These are phyloP conservation scores for Boloria euphrosyne DNA, from an alignment of 2,888 invertebrate genomes.

Conservation along the genomic window DNA sequence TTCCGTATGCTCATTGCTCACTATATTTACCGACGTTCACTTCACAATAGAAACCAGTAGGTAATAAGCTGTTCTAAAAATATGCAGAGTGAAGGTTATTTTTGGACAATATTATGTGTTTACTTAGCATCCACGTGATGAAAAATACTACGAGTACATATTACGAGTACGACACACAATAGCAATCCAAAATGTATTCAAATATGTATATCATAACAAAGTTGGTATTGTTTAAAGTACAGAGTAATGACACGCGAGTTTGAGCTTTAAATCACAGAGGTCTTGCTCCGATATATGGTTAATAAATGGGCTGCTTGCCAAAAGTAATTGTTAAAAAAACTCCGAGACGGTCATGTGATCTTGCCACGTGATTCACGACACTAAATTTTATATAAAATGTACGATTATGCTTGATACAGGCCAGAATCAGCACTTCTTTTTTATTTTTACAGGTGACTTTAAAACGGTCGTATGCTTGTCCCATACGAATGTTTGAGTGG, in stretches of 20 bases:
- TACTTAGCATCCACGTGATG: slow-evolving; percentile 16
- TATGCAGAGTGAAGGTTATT: slow-evolving; percentile 9
- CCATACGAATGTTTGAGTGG: too few relatives aligned
- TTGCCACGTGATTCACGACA: slow-evolving; percentile 21
- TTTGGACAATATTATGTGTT: slow-evolving; percentile 11
- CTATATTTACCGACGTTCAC: neutral
- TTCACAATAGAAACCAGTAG: neutral
- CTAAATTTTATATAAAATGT: neutral
- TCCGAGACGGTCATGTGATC: slow-evolving; percentile 15
- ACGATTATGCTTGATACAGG: too few relatives aligned
- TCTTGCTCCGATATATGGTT: neutral
- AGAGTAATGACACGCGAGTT: neutral
- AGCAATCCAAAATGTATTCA: neutral
- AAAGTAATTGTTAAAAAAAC: slow-evolving; percentile 4
- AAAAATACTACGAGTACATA: slow-evolving; percentile 5
- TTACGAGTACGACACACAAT: neutral
- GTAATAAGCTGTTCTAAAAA: neutral
- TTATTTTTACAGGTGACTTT: too few relatives aligned
- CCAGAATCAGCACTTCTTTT: too few relatives aligned
- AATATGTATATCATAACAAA: neutral
- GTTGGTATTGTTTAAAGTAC: too few relatives aligned
- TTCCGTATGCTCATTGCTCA: slow-evolving; percentile 3
- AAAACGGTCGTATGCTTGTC: too few relatives aligned
- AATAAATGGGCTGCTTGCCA: slow-evolving; percentile 27
- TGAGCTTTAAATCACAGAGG: slow-evolving; percentile 8